These are phyloP conservation scores for Octodonta nipae DNA, from an alignment of 2,888 invertebrate species.

Conservation along the genomic window DNA sequence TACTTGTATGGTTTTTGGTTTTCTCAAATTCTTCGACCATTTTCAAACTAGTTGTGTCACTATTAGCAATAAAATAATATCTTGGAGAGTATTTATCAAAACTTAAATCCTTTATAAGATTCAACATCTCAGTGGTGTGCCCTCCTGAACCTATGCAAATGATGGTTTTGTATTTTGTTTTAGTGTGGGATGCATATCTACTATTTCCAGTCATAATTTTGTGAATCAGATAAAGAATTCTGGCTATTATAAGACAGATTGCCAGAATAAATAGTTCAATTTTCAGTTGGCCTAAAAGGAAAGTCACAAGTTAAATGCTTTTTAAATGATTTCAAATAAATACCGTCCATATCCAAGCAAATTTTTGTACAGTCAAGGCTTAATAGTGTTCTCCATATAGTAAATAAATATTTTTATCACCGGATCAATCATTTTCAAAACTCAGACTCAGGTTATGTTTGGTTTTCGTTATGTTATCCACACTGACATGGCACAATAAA, in stretches of 20 bases:
- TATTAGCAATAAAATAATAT: constrained; percentile 63
- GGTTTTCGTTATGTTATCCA: too few relatives aligned
- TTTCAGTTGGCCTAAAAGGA: not conserved
- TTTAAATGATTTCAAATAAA: too few relatives aligned
- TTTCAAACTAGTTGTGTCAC: constrained; percentile 59
- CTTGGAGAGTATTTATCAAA: constrained; percentile 55
- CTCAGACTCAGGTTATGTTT: too few relatives aligned
- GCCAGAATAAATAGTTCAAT: not conserved
- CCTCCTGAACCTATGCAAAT: constrained; percentile 72
- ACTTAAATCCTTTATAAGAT: constrained; percentile 52
- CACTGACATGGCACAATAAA: too few relatives aligned
- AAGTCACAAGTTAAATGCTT: too few relatives aligned
- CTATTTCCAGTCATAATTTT: constrained; percentile 32
- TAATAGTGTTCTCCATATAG: too few relatives aligned
- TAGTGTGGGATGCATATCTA: constrained; percentile 20
- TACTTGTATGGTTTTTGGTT: constrained; percentile 5
- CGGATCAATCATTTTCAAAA: too few relatives aligned
- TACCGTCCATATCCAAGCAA: too few relatives aligned
- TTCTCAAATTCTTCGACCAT: constrained; percentile 49
- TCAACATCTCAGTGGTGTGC: constrained; percentile 89
- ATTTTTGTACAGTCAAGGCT: too few relatives aligned
- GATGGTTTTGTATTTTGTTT: constrained; percentile 36
- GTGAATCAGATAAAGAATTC: constrained; percentile 30
- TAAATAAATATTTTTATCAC: too few relatives aligned
- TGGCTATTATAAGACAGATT: constrained; percentile 23